These are phyloP conservation scores for Umimayanthus kanabou DNA, from an alignment of 92 coral and sea anemone species.

Conservation along the genomic window DNA sequence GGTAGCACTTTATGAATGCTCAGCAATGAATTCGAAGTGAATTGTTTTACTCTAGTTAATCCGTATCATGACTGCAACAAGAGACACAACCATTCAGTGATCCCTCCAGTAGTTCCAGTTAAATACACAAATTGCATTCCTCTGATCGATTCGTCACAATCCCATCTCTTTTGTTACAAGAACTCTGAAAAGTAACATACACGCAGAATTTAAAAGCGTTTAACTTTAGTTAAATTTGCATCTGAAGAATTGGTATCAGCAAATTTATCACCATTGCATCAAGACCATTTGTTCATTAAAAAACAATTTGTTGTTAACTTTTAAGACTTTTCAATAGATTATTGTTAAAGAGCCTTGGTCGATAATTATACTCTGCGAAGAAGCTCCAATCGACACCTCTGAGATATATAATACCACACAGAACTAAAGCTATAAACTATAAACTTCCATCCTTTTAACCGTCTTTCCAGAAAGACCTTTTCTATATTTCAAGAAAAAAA, in stretches of 20 bases:
- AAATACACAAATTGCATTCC: not conserved
- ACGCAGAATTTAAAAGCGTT: not conserved
- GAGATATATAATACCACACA: not conserved
- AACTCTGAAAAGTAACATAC: not conserved
- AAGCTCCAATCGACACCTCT: not conserved
- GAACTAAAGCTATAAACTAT: not conserved
- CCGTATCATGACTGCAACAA: not conserved
- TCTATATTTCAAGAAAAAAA: not conserved
- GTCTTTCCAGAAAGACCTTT: not conserved
- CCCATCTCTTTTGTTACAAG: not conserved
- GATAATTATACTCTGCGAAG: not conserved
- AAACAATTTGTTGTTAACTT: not conserved
- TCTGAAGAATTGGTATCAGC: not conserved
- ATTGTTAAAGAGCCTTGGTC: not conserved
- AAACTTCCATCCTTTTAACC: not conserved
- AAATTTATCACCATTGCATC: not conserved
- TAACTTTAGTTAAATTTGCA: slow-evolving; percentile 10
- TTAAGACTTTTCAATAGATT: slow-evolving; percentile 3
- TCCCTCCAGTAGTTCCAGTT: not conserved
- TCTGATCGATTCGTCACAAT: not conserved
- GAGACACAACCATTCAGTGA: not conserved
- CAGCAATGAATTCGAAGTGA: not conserved
- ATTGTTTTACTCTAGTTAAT: not conserved
- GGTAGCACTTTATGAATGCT: not conserved
- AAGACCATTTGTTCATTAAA: slow-evolving; percentile 1